Conservation (phyloP, 2,113 vertebrate genomes). For the Cynoglossus semilaevis region DNA sequence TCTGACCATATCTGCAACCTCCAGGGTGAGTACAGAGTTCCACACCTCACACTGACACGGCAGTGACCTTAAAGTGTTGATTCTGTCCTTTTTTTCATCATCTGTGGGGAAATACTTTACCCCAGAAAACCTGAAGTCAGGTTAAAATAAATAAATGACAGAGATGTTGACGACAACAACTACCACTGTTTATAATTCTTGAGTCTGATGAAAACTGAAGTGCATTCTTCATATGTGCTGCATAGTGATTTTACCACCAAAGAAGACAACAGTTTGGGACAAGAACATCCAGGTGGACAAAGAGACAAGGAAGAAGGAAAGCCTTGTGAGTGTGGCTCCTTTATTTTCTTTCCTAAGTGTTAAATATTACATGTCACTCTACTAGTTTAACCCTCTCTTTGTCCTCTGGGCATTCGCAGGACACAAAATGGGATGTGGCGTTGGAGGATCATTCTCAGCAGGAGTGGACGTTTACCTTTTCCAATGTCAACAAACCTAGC, state of each 20-base stretch:
- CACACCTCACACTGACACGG: background rate
- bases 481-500: constrained; percentile 88
- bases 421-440: constrained; percentile 76
- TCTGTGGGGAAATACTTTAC: too few relatives aligned
- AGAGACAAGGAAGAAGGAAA: constrained; percentile 25
- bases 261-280: constrained; percentile 21
- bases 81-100: too few relatives aligned
- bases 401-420: constrained; percentile 67
- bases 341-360: background rate
- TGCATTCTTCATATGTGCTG: constrained; percentile 6
- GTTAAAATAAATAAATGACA: too few relatives aligned
- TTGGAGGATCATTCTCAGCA: constrained; percentile 82
- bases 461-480: constrained; percentile 91
- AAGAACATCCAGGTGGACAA: constrained; percentile 17
- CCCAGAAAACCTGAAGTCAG: too few relatives aligned
- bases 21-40: constrained; percentile 47
- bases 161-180: too few relatives aligned
- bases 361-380: too few relatives aligned
- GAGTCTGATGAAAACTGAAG: background rate
- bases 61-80: too few relatives aligned
- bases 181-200: background rate
- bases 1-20: constrained; percentile 33
- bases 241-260: constrained; percentile 52
- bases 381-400: background rate
- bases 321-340: constrained; percentile 44